Evolutionary conservation across 2,797 vertebrate genomes (phyloP), one percentile per base, ranked within the genome.

Genomic region (Discoglossus pictus): DNA sequence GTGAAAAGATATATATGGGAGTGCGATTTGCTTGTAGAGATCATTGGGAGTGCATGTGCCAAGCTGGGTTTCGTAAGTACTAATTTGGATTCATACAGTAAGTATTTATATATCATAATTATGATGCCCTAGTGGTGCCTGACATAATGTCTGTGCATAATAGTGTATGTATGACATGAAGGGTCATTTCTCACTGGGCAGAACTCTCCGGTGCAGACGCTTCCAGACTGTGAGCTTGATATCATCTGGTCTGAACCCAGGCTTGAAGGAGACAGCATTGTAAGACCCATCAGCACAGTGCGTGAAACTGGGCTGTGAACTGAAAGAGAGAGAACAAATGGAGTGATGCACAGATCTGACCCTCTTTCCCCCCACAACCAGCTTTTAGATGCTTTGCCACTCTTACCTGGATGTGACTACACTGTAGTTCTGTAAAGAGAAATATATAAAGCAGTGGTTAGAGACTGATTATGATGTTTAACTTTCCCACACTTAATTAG

Each of bases 201-300:
- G 83, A 39, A 93, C 80, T 1, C 87, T 86, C 20, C 86, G 82
- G 21, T 93, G 91, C 23, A 93, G 83, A 23, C 87, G 83, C 72
- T 92, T 93, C 92, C 92, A 93, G 27, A 92, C 92, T 0, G 86
- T 84, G 54, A 92, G 81, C 82, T 94, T 92, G 74, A 94, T 87
- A 74, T 94, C 89, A 0, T 86, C 91, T 76, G 89, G 89, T 75
- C 92, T 90, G 74, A 94, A 91, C 25, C 86, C 87, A 0, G 90
- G 90, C 73, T 90, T 91, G 54, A 94, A 94, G 73, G 84, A 87
- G 25, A 94, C 73, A 0, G 92, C 83, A 24, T 70, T 91, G 75
- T 90, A 92, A 1, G 66, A n/a, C 2, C 76, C 78, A 43, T 92
- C 88, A 0, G 79, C 18, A 0, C 79, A 79, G 31, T 87, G 83